Evolutionary conservation across 2,113 vertebrate genomes (phyloP), one percentile per base, ranked within the genome.

Genomic region (Thamnophis sirtalis): DNA sequence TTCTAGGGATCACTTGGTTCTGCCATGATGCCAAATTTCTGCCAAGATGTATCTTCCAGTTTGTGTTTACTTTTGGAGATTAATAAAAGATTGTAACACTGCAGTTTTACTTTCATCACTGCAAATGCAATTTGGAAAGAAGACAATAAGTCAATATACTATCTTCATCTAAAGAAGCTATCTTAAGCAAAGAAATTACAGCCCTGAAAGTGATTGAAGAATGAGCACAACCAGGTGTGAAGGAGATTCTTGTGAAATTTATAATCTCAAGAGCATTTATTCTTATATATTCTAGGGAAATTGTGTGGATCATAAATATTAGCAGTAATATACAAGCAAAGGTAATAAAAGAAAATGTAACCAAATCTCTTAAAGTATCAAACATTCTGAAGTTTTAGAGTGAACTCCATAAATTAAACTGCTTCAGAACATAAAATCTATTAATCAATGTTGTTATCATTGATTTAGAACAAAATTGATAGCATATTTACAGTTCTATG

Each of bases 161-260:
- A 0, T 89, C 90, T 92, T 91, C 17, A 51, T 53, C n/a, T 63
- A 60, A 85, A 84, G 63, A 94, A 94, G 28, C 26, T 19, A 48
- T 89, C 38, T 89, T 86, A 94, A 92, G 48, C 49, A 86, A 92
- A 33, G 11, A 7, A 80, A 73, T 87, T 58, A 92, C 58, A 87
- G 38, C 2, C 80, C 28, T 58, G 9, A 92, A 88, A 93, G 51
- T 95, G 84, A 89, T 53, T 89, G 85, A 95, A 91, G 21, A 93
- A 22, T 1, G 0, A 94, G 92, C 9, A 88, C 10, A 94, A n/a
- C n/a, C 90, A 94, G 89, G 19, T 54, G n/a, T 91, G 92, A 95
- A 95, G 58, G 58, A 95, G 5, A 1, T 84, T 94, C n/a, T 92
- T 87, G 92, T 0, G 48, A 90, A 49, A 58, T 48, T 95, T 94